Evolutionary conservation across 2,888 invertebrate genomes (phyloP).

Genomic region (Ecliptopera silaceata): DNA sequence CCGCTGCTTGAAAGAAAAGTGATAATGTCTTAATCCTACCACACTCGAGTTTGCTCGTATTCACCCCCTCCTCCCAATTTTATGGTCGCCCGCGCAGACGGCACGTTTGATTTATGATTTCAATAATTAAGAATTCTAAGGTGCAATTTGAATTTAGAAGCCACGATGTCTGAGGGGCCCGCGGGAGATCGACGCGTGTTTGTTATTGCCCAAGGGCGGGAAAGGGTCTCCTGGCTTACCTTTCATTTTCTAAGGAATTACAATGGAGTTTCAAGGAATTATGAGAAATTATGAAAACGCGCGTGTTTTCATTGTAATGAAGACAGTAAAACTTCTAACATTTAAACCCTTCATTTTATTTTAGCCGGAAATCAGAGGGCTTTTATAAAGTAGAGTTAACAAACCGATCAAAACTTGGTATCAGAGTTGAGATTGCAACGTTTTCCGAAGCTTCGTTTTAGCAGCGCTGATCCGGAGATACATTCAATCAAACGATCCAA

Average conservation of each 20-base stretch:
- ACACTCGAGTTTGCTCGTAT: conserved; percentile 72
- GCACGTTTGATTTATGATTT: conserved; percentile 83
- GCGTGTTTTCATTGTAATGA: conserved; percentile 39
- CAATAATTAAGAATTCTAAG: conserved; percentile 84
- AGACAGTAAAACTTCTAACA: conserved; percentile 12
- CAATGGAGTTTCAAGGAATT: conserved; percentile 64
- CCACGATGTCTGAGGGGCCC: conserved; percentile 68
- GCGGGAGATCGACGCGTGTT: conserved; percentile 78
- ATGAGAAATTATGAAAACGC: conserved; percentile 54
- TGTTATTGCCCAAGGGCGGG: conserved; percentile 74
- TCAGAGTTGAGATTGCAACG: conserved; percentile 4
- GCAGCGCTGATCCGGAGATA: conserved; percentile 14
- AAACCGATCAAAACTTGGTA: conserved; percentile 6
- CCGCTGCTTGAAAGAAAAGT: conserved; percentile 84
- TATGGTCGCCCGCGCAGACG: conserved; percentile 80
- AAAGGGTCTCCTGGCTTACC: conserved; percentile 74
- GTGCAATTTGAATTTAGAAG: conserved; percentile 81
- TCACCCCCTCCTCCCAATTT: conserved; percentile 66
- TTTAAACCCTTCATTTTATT: conserved; percentile 5
- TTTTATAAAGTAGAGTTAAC: neutral
- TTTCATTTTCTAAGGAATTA: conserved; percentile 73
- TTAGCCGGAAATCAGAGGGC: neutral
- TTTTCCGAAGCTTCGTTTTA: conserved; percentile 2
- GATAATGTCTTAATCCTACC: conserved; percentile 87
- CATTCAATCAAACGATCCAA: conserved; percentile 38